A percentile compares a stretch with the other conserved stretches of the same genome.
Conservation (phyloP, 1,140 invertebrate genomes). For the Caenorhabditis elegans region DNA sequence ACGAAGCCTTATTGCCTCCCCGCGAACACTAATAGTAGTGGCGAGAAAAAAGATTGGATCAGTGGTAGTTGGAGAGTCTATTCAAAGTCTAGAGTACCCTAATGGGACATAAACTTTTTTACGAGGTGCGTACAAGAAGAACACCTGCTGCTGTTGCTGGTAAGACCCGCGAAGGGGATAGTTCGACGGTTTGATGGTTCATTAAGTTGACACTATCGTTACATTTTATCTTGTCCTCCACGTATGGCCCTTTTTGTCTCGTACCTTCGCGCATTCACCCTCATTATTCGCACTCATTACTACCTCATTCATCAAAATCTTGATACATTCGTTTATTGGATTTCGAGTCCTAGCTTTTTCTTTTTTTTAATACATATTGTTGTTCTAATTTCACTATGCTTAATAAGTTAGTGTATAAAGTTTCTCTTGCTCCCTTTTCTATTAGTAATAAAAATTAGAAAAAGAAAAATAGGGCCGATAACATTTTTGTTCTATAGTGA, state of each 20-base stretch:
- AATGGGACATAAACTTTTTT: conserved; percentile 31
- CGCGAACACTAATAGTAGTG: not conserved
- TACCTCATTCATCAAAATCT: conserved; percentile 27
- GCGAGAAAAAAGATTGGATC: not conserved
- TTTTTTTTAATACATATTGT: not conserved
- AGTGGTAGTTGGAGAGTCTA: not conserved
- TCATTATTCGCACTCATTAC: conserved; percentile 26
- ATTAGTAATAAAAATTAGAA: not conserved
- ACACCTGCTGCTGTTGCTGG: not conserved
- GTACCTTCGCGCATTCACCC: conserved; percentile 18
- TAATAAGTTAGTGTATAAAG: too few relatives aligned
- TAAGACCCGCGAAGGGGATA: not conserved
- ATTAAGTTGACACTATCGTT: conserved; percentile 32
- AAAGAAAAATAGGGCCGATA: not conserved
- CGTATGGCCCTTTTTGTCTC: not conserved
- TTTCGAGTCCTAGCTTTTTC: not conserved
- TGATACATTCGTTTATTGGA: not conserved
- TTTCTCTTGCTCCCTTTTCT: not conserved
- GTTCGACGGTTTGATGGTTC: conserved; percentile 26
- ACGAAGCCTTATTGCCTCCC: not conserved
- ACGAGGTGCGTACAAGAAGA: conserved; percentile 26
- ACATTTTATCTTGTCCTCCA: conserved; percentile 16
- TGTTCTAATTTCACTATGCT: too few relatives aligned
- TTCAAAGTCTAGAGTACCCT: not conserved
- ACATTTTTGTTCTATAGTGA: conserved; percentile 6